Base-by-base conservation (phyloP, 2,797 vertebrate genomes). In the Diplodus puntazzo region DNA sequence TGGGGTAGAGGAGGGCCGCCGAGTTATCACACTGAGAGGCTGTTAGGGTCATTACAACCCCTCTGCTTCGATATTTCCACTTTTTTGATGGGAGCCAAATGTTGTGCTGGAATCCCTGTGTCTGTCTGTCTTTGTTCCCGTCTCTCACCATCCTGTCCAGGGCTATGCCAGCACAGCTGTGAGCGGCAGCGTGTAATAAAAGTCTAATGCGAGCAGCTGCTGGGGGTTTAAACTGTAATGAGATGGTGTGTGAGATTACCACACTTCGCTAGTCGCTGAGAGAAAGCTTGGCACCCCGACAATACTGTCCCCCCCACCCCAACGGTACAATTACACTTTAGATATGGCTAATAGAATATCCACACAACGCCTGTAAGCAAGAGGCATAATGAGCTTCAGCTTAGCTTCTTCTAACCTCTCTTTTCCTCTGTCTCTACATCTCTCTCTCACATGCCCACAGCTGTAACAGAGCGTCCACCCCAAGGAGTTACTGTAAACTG, bases 151-250 rank as follows among this genome's bases (percentile, higher is more conserved):
- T 94, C 93, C 93, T 92, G 92, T 92, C 92, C 92, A 18, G 87
- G 83, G 81, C 92, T 66, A 89, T 92, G 94, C 92, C 94, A 93
- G 91, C 91, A 91, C 94, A 94, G 94, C 94, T 95, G 94, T 94
- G 94, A 92, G 92, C 93, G 87, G 90, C 94, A 93, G 92, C 85
- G 89, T 95, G 94, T 95, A 95, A 95, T 95, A 95, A 95, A 95
- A 95, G 90, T 94, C 94, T 95, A 95, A 95, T 95, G 92, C 81
- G 91, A 95, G 94, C 95, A 96, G 95, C 95, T 96, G 95, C 93
- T 92, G 88, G 89, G 92, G 92, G 93, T 95, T 94, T 95, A 94
- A 91, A 92, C 92, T 91, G 90, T 95, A 95, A 95, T 95, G 95
- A 95, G 95, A 95, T 94, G 94, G 94, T 94, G 94, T 95, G 94